Percentiles rank a stretch among this genome's conserved stretches.
Evolutionary conservation across 2,797 vertebrate species (phyloP).

Genomic region (Pachyuromys duprasi): DNA sequence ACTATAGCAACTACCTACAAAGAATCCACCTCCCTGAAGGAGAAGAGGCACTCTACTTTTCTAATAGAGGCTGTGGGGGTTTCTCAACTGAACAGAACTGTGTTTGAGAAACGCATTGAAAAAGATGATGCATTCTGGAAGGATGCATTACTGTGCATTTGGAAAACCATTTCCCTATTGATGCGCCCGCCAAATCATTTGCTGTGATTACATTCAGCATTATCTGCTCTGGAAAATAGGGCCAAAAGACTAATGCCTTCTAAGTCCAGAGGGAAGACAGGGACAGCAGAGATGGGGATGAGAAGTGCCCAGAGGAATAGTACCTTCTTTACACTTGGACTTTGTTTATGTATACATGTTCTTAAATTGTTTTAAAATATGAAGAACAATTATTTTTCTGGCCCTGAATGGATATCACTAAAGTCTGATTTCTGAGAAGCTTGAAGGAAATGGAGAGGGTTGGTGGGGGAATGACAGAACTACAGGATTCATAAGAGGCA

Average conservation of each 20-base stretch:
- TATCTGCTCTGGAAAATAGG: conserved; percentile 43
- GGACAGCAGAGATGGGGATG: conserved; percentile 41
- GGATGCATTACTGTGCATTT: conserved; percentile 37
- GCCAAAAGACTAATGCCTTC: conserved; percentile 53
- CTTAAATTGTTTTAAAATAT: conserved; percentile 67
- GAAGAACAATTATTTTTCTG: conserved; percentile 25
- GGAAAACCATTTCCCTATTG: conserved; percentile 32
- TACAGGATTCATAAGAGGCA: not conserved
- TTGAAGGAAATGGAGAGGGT: conserved; percentile 23
- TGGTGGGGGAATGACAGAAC: not conserved
- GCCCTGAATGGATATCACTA: not conserved
- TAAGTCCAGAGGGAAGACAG: conserved; percentile 52
- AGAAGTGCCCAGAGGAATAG: conserved; percentile 23
- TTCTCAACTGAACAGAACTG: conserved; percentile 12
- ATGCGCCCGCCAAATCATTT: conserved; percentile 24
- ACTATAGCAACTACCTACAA: conserved; percentile 59
- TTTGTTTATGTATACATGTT: not conserved
- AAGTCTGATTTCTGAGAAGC: not conserved
- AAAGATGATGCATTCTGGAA: conserved; percentile 21
- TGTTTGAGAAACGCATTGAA: conserved; percentile 53
- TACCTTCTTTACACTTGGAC: conserved; percentile 57
- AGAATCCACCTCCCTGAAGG: conserved; percentile 30
- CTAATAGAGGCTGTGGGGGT: conserved; percentile 51
- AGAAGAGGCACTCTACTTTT: not conserved
- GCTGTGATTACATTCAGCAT: conserved; percentile 63